These are phyloP conservation scores for Sphenopsis melanotis DNA, from an alignment of 2,797 vertebrate species.

Conservation along the genomic window DNA sequence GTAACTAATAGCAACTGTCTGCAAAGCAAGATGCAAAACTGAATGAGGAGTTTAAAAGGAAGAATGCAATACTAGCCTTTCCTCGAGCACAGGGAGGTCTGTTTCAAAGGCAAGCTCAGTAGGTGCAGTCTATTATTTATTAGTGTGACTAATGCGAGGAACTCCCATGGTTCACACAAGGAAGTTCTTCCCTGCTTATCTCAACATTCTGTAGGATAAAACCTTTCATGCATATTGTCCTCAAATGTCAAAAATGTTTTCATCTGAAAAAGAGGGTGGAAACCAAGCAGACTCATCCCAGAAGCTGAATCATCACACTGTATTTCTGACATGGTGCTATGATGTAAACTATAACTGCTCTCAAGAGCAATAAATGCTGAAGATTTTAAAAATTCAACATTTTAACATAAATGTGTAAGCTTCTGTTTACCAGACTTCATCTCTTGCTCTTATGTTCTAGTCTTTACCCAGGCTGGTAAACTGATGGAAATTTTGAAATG, in stretches of 20 bases:
- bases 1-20: background rate
- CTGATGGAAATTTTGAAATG: background rate
- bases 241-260: constrained; percentile 50
- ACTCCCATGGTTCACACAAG: constrained; percentile 16
- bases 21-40: background rate
- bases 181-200: constrained; percentile 41
- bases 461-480: background rate
- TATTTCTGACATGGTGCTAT: background rate
- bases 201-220: constrained; percentile 8
- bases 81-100: background rate
- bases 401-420: background rate
- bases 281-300: background rate
- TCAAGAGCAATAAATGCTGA: background rate
- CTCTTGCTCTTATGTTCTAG: background rate
- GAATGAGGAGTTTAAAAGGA: constrained; percentile 12
- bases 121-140: constrained; percentile 48
- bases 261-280: background rate
- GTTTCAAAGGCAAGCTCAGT: constrained; percentile 35
- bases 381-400: background rate
- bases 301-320: background rate
- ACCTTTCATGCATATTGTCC: background rate
- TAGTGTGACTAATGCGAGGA: constrained; percentile 8
- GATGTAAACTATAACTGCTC: background rate
- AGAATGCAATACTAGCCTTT: background rate
- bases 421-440: background rate